Percentiles rank a stretch among this genome's conserved stretches.
Evolutionary conservation across 2,797 vertebrate genomes (phyloP).

Genomic region (Aeoliscus strigatus): DNA sequence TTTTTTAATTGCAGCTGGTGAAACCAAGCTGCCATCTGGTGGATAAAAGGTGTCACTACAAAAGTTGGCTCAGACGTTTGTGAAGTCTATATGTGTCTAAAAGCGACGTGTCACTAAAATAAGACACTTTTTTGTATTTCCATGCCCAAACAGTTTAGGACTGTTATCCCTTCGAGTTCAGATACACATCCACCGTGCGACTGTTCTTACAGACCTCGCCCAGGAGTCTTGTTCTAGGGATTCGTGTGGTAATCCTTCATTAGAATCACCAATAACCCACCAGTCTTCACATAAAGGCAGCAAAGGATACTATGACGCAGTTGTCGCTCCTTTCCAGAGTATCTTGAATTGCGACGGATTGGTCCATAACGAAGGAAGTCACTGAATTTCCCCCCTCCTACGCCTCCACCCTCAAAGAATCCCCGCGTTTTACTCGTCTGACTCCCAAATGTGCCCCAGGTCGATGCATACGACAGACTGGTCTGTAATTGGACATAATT

Average conservation of each 20-base stretch:
- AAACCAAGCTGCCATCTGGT: constrained; percentile 47
- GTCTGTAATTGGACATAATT: constrained; percentile 32
- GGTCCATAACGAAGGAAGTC: constrained; percentile 78
- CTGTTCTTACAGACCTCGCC: constrained; percentile 1
- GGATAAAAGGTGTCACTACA: constrained; percentile 33
- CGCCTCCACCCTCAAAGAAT: neutral
- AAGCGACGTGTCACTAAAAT: neutral
- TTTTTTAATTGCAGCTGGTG: no score
- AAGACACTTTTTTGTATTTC: no score
- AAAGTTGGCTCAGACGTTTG: constrained; percentile 1
- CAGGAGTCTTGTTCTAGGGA: neutral
- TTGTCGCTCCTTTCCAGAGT: constrained; percentile 74
- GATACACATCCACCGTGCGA: neutral
- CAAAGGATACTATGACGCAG: constrained; percentile 87
- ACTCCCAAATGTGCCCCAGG: neutral
- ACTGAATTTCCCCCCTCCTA: neutral
- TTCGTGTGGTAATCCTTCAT: neutral
- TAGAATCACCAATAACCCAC: neutral
- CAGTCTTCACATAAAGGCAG: neutral
- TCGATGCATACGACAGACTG: neutral
- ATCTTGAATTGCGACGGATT: constrained; percentile 89
- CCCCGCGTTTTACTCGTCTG: neutral
- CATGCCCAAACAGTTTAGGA: no score
- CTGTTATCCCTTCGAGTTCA: no score
- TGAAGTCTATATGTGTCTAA: constrained; percentile 15